phyloP scores from a whole-genome alignment of 2,113 vertebrate species.

The Empidonax traillii region DNA sequence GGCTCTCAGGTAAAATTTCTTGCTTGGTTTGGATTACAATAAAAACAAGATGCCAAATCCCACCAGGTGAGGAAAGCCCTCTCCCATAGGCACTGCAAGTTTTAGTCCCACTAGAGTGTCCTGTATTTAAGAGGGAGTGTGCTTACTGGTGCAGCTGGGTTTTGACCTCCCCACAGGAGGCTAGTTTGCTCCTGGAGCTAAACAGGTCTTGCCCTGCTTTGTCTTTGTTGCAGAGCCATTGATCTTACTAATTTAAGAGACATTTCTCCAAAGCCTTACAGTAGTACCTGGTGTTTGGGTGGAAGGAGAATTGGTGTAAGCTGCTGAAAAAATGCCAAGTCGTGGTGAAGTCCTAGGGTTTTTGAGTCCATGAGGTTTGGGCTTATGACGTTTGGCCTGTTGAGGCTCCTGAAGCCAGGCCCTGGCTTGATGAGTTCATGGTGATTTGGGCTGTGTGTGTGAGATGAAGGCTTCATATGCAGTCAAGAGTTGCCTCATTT shows the following conservation, averaged over 20 bases:
- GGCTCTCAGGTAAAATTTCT: background rate
- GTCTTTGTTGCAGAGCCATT: background rate
- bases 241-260: background rate
- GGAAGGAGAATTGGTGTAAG: background rate
- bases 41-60: background rate
- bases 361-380: background rate
- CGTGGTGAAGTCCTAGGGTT: fast-evolving
- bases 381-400: background rate
- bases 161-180: background rate
- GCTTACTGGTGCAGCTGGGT: background rate
- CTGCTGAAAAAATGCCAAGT: background rate
- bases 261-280: background rate
- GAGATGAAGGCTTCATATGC: background rate
- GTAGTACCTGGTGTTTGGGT: background rate
- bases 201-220: background rate
- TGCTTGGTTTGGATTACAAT: background rate
- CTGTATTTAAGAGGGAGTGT: fast-evolving
- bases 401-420: background rate
- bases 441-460: fast-evolving
- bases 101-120: background rate
- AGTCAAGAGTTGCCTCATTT: background rate
- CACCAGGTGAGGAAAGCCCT: background rate
- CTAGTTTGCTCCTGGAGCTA: background rate
- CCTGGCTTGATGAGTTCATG: background rate
- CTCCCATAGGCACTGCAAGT: fast-evolving